phyloP scores from a whole-genome alignment of 2,797 vertebrate genomes.

The Lepilemur septentrionalis region DNA sequence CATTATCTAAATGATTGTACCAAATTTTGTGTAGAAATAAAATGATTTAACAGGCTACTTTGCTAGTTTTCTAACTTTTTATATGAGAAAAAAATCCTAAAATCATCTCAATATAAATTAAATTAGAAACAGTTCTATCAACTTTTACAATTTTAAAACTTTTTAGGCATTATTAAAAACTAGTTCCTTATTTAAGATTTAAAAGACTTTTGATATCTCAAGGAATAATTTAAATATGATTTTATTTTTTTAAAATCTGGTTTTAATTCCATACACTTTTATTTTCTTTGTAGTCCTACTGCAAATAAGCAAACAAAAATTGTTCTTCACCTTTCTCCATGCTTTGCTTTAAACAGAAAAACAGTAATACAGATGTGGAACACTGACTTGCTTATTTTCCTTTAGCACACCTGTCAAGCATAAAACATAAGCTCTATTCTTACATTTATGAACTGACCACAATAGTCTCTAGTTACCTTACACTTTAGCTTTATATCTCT shows the following conservation, averaged over 20 bases:
- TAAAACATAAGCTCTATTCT: neutral
- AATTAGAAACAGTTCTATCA: constrained; percentile 34
- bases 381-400: neutral
- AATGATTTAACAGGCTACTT: constrained; percentile 32
- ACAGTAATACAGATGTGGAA: neutral
- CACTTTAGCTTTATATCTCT: neutral
- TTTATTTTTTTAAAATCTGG: constrained; percentile 18
- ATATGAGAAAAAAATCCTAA: neutral
- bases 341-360: constrained; percentile 41
- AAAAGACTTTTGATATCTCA: constrained; percentile 9
- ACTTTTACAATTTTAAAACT: constrained; percentile 15
- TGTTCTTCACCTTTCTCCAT: constrained; percentile 23
- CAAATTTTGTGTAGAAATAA: neutral
- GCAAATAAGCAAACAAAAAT: constrained; percentile 45
- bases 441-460: neutral
- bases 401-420: constrained; percentile 40
- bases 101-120: neutral
- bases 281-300: constrained; percentile 13
- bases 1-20: constrained; percentile 10
- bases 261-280: constrained; percentile 22
- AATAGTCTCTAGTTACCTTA: neutral
- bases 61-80: constrained; percentile 35
- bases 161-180: constrained; percentile 43
- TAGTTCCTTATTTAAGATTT: neutral
- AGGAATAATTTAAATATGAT: constrained; percentile 37